These are phyloP conservation scores for Xylocopa sonorina DNA, from an alignment of 1,140 invertebrate genomes.

Conservation along the genomic window DNA sequence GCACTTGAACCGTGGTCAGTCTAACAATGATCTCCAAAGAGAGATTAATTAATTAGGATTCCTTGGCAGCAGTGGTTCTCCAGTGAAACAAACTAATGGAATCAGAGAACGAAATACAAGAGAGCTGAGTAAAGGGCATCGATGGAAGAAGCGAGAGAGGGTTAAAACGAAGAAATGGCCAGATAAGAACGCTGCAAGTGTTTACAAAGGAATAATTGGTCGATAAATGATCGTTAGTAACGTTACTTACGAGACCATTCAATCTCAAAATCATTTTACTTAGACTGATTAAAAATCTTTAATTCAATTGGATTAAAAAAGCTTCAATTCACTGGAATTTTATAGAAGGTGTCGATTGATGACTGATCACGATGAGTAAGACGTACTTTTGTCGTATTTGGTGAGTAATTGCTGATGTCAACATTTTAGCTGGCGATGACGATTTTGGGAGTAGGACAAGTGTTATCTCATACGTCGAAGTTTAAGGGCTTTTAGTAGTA, in stretches of 20 bases:
- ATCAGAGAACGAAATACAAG: background rate
- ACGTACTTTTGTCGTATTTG: background rate
- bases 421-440: no score
- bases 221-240: conserved; percentile 53
- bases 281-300: no score
- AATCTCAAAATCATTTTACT: no score
- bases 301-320: background rate
- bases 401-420: background rate
- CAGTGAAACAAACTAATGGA: background rate
- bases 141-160: conserved; percentile 34
- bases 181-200: conserved; percentile 67
- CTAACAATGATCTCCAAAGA: conserved; percentile 37
- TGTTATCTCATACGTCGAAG: background rate
- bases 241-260: conserved; percentile 3
- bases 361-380: no score
- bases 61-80: conserved; percentile 30
- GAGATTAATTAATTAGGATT: conserved; percentile 50
- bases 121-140: conserved; percentile 19
- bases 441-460: background rate
- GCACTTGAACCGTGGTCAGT: conserved; percentile 8
- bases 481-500: background rate
- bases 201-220: conserved; percentile 60
- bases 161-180: conserved; percentile 64
- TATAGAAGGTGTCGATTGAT: no score
- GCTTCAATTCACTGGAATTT: background rate